Evolutionary conservation across 2,888 invertebrate genomes (phyloP), one percentile per base, ranked within the genome.

Genomic region (Listrodromus nycthemerus): DNA sequence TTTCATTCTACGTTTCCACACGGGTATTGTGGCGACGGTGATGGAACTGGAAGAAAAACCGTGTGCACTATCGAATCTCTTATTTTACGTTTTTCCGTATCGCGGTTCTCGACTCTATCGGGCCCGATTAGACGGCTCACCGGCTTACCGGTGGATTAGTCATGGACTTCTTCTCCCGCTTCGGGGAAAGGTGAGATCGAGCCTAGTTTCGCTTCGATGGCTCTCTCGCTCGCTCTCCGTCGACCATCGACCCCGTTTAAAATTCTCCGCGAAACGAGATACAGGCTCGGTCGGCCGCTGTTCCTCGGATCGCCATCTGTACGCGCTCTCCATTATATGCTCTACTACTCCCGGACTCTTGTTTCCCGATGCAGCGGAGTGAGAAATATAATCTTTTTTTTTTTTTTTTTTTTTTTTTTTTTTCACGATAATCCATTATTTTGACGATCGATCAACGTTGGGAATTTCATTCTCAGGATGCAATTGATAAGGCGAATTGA

Each of bases 101-200:
- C 55, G 24, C 24, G 4, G 24, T 55, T 13, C 55, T 6, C 61
- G 52, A 58, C 24, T 55, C 41, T 71, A 79, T 80, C 74, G 67
- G 19, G 13, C 65, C 63, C 73, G 74, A 80, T 80, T 80, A 80
- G 33, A 66, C 48, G 67, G 80, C 21, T 55, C 55, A 19, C 4
- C 41, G 21, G 41, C 61, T 73, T 58, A 24, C 21, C 4, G 55
- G 8, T 61, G 45, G 85, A 87, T 89, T 88, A 89, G 86, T 89
- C 89, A 89, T 76, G 86, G 84, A 52, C 71, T 81, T 86, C 71
- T 81, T 86, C 30, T 82, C 82, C 58, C 45, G 84, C 85, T 83
- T 84, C 86, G 86, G 89, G 88, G 88, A 88, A 88, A 88, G 88
- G 88, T 86, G 86, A 79, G 74, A 76, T 58, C 67, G 79, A 55